These are phyloP conservation scores for Musca vetustissima DNA, from an alignment of 1,140 invertebrate genomes.

Conservation along the genomic window DNA sequence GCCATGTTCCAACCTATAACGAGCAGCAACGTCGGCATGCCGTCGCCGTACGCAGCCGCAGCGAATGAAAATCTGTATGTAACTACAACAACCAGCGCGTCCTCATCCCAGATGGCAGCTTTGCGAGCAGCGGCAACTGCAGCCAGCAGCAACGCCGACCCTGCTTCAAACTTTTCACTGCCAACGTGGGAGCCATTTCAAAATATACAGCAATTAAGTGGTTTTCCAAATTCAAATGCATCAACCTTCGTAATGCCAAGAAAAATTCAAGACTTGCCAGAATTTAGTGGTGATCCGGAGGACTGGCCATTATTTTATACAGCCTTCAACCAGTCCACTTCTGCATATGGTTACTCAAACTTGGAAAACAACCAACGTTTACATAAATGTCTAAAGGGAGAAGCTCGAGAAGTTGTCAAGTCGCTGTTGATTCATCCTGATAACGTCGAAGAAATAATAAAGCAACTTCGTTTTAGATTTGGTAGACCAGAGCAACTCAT, in stretches of 20 bases:
- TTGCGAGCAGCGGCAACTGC: no score
- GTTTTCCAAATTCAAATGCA: no score
- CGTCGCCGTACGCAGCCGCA: no score
- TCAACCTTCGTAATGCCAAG: background rate
- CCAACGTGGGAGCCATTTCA: no score
- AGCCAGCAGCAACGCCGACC: no score
- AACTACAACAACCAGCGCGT: no score
- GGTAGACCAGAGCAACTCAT: conserved; percentile 23
- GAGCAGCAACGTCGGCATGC: no score
- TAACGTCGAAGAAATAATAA: conserved; percentile 18
- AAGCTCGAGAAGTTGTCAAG: background rate
- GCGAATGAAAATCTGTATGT: no score
- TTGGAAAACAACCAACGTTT: conserved; percentile 12
- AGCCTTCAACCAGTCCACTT: background rate
- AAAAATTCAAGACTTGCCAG: conserved; percentile 25
- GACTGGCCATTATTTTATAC: conserved; percentile 25
- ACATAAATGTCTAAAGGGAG: conserved; percentile 19
- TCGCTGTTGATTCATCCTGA: conserved; percentile 16
- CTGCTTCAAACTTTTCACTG: no score
- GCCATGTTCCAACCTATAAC: no score
- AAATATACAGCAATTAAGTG: no score
- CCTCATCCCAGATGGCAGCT: no score
- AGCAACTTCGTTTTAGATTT: conserved; percentile 24
- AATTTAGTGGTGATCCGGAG: conserved; percentile 12
- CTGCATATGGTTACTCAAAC: conserved; percentile 5